Percentiles rank a stretch among this genome's conserved stretches.
These are phyloP conservation scores for Melanerpes aurifrons DNA, from an alignment of 2,113 vertebrate species.

Conservation along the genomic window DNA sequence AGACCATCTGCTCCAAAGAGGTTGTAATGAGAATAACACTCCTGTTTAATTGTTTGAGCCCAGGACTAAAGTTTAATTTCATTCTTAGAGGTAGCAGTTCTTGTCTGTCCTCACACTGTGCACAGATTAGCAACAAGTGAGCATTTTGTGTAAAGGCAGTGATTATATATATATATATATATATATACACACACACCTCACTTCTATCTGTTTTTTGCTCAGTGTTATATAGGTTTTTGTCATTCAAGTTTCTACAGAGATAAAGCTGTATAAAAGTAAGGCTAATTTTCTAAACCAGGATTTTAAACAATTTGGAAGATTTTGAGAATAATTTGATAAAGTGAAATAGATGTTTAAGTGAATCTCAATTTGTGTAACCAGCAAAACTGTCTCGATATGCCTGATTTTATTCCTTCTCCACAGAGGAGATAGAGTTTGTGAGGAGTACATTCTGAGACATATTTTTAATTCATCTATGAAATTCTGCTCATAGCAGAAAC, in stretches of 20 bases:
- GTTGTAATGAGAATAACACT: background rate
- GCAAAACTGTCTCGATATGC: background rate
- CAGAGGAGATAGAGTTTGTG: background rate
- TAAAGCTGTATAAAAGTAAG: background rate
- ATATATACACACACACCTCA: too few relatives aligned
- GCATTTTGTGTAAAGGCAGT: fast-evolving
- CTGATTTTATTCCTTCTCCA: background rate
- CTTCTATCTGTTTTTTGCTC: background rate
- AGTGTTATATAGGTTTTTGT: background rate
- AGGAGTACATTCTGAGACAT: background rate
- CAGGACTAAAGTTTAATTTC: background rate
- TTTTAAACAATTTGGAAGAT: background rate
- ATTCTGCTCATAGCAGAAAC: background rate
- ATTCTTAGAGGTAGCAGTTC: background rate
- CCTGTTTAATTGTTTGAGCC: background rate
- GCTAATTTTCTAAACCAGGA: background rate
- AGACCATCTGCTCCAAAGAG: background rate
- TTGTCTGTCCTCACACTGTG: background rate
- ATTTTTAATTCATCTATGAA: background rate
- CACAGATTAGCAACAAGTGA: background rate
- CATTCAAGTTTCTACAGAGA: background rate
- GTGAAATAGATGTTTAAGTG: background rate
- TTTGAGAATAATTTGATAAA: background rate
- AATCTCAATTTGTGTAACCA: background rate
- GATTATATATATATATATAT: background rate